phyloP scores from a whole-genome alignment of 1,140 invertebrate genomes.

The Penaeus indicus region DNA sequence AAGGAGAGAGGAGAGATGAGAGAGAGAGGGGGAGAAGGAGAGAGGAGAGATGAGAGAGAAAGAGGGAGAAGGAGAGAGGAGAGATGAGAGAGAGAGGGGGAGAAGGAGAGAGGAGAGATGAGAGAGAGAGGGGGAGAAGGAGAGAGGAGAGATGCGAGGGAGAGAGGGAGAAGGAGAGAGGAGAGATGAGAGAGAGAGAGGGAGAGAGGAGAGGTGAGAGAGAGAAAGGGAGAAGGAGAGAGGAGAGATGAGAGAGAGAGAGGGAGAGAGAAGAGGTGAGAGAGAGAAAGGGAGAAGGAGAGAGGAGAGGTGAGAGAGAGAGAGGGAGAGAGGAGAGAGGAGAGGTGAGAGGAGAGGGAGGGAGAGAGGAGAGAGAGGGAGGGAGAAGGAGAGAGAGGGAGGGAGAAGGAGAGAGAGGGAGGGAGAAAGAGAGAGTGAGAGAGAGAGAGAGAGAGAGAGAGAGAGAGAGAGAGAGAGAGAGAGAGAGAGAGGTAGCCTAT shows the following conservation, averaged over 20 bases:
- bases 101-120: neutral
- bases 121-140: neutral
- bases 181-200: too few relatives aligned
- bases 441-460: neutral
- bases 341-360: neutral
- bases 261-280: neutral
- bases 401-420: neutral
- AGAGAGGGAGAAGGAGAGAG: too few relatives aligned
- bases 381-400: neutral
- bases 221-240: neutral
- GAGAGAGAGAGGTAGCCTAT: neutral
- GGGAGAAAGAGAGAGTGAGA: slow-evolving; percentile 1
- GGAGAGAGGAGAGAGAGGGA: neutral
- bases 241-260: neutral
- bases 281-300: neutral
- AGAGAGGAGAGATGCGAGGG: neutral
- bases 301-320: neutral
- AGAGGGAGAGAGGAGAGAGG: neutral
- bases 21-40: neutral
- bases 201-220: too few relatives aligned
- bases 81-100: neutral
- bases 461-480: neutral
- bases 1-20: slow-evolving; percentile 2
- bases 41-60: neutral
- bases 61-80: neutral